phyloP scores from a whole-genome alignment of 1,140 invertebrate species.

The Aleiodes sp. region DNA sequence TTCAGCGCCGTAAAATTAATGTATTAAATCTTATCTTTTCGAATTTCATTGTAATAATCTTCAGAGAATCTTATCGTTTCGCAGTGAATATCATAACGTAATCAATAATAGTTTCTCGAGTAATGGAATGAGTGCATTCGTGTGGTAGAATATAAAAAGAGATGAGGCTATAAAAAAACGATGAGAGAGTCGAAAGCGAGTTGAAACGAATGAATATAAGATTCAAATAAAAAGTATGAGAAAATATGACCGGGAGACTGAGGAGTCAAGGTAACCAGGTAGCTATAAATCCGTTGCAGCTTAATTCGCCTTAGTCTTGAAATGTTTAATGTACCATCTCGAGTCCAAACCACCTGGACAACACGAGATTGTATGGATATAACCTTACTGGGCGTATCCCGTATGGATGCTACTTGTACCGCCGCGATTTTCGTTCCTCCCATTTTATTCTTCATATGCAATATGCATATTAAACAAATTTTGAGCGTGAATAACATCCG shows the following conservation, averaged over 20 bases:
- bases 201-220: slow-evolving; percentile 25
- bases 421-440: slow-evolving; percentile 27
- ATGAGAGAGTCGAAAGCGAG: slow-evolving; percentile 40
- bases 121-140: slow-evolving; percentile 37
- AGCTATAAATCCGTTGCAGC: slow-evolving; percentile 48
- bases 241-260: slow-evolving; percentile 2
- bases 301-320: slow-evolving; percentile 43
- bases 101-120: slow-evolving; percentile 55
- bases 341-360: neutral
- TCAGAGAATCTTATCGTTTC: slow-evolving; percentile 1
- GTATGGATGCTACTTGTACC: slow-evolving; percentile 37
- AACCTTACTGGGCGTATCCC: slow-evolving; percentile 39
- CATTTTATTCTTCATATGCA: slow-evolving; percentile 18
- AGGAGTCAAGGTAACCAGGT: slow-evolving; percentile 26
- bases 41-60: too few relatives aligned
- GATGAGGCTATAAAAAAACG: slow-evolving; percentile 36
- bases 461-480: slow-evolving; percentile 10
- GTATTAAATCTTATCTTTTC: too few relatives aligned
- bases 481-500: neutral
- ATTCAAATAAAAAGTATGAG: neutral
- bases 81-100: slow-evolving; percentile 36
- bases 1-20: too few relatives aligned
- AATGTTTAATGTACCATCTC: slow-evolving; percentile 16
- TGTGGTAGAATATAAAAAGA: slow-evolving; percentile 6
- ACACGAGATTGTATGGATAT: slow-evolving; percentile 38